phyloP scores from a whole-genome alignment of 2,888 invertebrate genomes.

The Luffia ferchaultella region DNA sequence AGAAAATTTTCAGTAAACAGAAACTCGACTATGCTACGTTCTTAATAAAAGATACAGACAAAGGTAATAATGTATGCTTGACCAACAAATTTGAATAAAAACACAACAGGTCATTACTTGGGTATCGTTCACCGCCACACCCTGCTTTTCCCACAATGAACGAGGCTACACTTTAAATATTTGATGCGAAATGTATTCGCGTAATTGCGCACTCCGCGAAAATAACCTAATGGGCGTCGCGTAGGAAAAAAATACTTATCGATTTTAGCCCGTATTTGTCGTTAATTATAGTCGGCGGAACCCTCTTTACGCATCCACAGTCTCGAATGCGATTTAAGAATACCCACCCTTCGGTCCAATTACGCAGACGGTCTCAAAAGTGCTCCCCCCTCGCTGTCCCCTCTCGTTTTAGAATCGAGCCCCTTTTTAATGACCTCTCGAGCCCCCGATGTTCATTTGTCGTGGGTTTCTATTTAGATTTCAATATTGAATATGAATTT shows the following conservation, averaged over 20 bases:
- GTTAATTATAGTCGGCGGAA: conserved; percentile 59
- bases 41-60: too few species aligned
- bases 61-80: too few species aligned
- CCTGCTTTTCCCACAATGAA: conserved; percentile 52
- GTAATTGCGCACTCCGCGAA: conserved; percentile 50
- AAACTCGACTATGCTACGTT: too few species aligned
- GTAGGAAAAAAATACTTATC: conserved; percentile 32
- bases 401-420: conserved; percentile 58
- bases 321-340: conserved; percentile 57
- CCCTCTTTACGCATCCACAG: conserved; percentile 61
- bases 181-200: conserved; percentile 18
- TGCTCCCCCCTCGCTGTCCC: conserved; percentile 36
- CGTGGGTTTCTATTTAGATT: conserved; percentile 30
- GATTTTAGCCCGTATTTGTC: conserved; percentile 63
- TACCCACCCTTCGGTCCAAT: conserved; percentile 58
- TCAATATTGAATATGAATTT: background rate
- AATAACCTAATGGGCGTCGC: conserved; percentile 38
- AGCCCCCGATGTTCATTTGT: conserved; percentile 64
- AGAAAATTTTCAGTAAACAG: too few species aligned
- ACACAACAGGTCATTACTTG: too few species aligned
- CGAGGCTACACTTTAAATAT: conserved; percentile 21
- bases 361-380: conserved; percentile 54
- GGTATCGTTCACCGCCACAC: too few species aligned
- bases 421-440: conserved; percentile 64
- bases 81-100: too few species aligned